Evolutionary conservation across 2,888 invertebrate species (phyloP).

Genomic region (Napeogenes inachia): DNA sequence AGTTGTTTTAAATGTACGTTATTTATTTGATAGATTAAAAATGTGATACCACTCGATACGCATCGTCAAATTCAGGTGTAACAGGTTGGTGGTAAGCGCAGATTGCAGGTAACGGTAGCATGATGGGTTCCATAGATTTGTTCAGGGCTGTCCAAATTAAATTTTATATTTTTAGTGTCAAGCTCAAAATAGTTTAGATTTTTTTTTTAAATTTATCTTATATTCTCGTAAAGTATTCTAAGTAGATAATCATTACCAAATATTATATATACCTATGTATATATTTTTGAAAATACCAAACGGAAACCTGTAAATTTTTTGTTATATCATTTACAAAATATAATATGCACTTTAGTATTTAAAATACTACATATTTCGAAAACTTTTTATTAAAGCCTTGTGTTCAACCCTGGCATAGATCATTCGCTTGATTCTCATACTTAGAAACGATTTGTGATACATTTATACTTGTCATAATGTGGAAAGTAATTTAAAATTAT

Average conservation of each 20-base stretch:
- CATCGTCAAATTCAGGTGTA: slow-evolving; percentile 24
- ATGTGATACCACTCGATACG: slow-evolving; percentile 10
- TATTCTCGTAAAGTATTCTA: too few relatives aligned
- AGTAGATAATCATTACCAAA: too few relatives aligned
- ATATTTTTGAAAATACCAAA: too few relatives aligned
- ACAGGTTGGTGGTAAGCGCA: slow-evolving; percentile 22
- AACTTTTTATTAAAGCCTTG: slow-evolving; percentile 4
- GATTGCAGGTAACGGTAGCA: slow-evolving; percentile 25
- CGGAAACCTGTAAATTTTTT: too few relatives aligned
- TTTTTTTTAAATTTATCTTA: too few relatives aligned
- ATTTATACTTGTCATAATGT: too few relatives aligned
- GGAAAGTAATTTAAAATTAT: too few relatives aligned
- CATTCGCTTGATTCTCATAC: too few relatives aligned
- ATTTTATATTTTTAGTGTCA: background rate
- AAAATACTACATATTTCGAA: background rate
- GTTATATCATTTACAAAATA: background rate
- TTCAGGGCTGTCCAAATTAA: slow-evolving; percentile 14
- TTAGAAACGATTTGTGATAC: too few relatives aligned
- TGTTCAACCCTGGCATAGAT: slow-evolving; percentile 2
- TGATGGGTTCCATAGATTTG: slow-evolving; percentile 10
- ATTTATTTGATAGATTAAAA: background rate
- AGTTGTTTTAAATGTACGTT: too few relatives aligned
- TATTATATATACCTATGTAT: too few relatives aligned
- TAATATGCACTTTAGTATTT: background rate
- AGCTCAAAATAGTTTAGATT: background rate